These are phyloP conservation scores for Montipora capitata DNA, from an alignment of 92 coral and sea anemone genomes.

Conservation along the genomic window DNA sequence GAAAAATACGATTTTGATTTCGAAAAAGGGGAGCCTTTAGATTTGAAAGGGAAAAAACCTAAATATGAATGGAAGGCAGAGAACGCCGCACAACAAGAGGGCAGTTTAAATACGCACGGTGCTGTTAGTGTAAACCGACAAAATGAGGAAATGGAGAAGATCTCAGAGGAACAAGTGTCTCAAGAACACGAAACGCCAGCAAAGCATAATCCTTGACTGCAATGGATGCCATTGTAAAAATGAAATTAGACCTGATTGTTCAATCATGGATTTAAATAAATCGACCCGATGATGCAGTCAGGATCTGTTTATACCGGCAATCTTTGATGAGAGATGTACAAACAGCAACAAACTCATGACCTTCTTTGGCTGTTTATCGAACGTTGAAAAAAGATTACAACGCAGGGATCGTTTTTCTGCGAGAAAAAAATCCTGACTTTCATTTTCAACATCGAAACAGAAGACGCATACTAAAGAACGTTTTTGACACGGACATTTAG, in stretches of 20 bases:
- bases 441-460: neutral
- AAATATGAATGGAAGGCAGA: constrained; percentile 68
- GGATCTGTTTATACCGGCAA: neutral
- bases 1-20: constrained; percentile 82
- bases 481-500: neutral
- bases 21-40: constrained; percentile 70
- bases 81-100: neutral
- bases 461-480: neutral
- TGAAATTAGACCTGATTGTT: neutral
- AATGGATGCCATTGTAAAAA: neutral
- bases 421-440: neutral
- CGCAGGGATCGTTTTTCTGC: neutral
- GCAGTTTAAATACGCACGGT: neutral
- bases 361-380: neutral
- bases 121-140: too few relatives aligned
- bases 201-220: neutral
- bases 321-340: too few relatives aligned
- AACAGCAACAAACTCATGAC: neutral
- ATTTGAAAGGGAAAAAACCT: constrained; percentile 54
- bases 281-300: neutral
- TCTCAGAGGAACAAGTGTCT: neutral
- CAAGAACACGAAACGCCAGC: constrained; percentile 18
- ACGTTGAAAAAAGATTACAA: neutral
- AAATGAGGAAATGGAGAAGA: constrained; percentile 11
- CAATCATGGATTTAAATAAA: neutral